phyloP scores from a whole-genome alignment of 2,113 vertebrate species.

The Sylvilagus bachmani region DNA sequence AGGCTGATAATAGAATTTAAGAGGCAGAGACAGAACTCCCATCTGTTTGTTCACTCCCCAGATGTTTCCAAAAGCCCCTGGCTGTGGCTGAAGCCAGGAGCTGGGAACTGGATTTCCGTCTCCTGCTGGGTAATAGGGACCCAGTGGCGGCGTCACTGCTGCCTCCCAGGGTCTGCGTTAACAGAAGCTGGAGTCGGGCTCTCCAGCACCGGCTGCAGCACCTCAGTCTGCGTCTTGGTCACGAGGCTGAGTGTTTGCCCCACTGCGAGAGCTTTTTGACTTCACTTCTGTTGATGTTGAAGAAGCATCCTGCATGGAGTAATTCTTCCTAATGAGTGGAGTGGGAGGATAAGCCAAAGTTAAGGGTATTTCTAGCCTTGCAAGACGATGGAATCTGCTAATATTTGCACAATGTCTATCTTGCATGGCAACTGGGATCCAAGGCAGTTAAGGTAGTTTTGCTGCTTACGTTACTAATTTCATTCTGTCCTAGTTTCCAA shows the following conservation, averaged over 20 bases:
- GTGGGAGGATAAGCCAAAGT: background rate
- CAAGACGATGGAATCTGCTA: background rate
- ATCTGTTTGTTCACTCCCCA: too few relatives aligned
- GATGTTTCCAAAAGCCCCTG: too few relatives aligned
- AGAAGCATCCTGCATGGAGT: constrained; percentile 26
- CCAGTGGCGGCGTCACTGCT: too few relatives aligned
- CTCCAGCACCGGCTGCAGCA: too few relatives aligned
- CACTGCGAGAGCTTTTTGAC: constrained; percentile 13
- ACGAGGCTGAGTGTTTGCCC: too few relatives aligned
- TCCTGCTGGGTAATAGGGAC: too few relatives aligned
- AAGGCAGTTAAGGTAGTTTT: background rate
- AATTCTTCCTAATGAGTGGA: constrained; percentile 16
- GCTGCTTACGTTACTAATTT: constrained; percentile 42
- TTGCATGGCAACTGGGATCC: constrained; percentile 5
- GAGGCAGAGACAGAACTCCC: too few relatives aligned
- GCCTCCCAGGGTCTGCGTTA: too few relatives aligned
- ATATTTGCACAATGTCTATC: background rate
- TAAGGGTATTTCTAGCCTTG: background rate
- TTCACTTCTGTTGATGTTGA: constrained; percentile 33
- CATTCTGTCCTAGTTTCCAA: background rate
- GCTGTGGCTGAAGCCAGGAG: too few relatives aligned
- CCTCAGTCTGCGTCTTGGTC: too few relatives aligned
- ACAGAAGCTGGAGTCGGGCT: too few relatives aligned
- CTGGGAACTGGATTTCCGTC: too few relatives aligned
- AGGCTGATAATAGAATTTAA: background rate